Percentiles rank a stretch among this genome's conserved stretches.
These are phyloP conservation scores for Pristiophorus japonicus DNA, from an alignment of 2,113 vertebrate species.

Conservation along the genomic window DNA sequence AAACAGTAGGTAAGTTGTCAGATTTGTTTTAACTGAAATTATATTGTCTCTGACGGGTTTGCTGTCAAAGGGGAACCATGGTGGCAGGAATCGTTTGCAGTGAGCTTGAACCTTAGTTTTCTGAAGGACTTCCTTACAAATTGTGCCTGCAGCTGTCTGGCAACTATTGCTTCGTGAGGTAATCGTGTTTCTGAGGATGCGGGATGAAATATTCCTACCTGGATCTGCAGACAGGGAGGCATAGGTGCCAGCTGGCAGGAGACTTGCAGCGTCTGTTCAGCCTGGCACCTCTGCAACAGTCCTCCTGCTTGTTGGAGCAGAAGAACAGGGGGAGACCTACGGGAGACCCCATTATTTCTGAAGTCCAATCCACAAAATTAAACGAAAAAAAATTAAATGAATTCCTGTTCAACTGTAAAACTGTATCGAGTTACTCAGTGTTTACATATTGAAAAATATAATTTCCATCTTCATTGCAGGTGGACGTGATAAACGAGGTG, in stretches of 20 bases:
- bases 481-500: constrained; percentile 93
- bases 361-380: not conserved
- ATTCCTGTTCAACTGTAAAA: not conserved
- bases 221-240: not conserved
- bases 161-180: not conserved
- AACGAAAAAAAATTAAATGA: not conserved
- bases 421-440: not conserved
- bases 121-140: not conserved
- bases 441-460: constrained; percentile 28
- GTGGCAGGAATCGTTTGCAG: not conserved
- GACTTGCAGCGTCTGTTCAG: not conserved
- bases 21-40: not conserved
- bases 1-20: not conserved
- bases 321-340: not conserved
- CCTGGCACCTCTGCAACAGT: not conserved
- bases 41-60: not conserved
- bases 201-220: not conserved
- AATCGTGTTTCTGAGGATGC: not conserved
- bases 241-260: not conserved
- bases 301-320: not conserved
- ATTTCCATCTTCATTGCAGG: constrained; percentile 67
- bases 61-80: not conserved
- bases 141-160: not conserved
- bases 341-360: not conserved
- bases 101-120: not conserved